phyloP scores from a whole-genome alignment of 2,113 vertebrate species.

The Pteropus alecto region DNA sequence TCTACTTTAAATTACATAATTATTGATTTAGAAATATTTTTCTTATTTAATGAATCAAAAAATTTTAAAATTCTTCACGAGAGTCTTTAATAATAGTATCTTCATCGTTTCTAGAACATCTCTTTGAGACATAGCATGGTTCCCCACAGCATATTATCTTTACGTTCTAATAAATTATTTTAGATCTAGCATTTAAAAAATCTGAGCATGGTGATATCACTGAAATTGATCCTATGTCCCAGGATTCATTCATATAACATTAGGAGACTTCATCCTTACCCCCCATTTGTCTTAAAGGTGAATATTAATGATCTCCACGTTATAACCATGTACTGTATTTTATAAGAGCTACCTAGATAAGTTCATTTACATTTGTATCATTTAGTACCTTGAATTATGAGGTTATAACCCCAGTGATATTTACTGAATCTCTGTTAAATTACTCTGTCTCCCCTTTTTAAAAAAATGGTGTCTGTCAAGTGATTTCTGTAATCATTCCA shows the following conservation, averaged over 20 bases:
- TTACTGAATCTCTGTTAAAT: background rate
- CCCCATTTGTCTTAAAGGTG: background rate
- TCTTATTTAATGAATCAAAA: background rate
- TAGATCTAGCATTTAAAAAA: conserved; percentile 27
- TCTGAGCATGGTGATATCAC: background rate
- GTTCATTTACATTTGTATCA: background rate
- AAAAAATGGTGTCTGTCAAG: background rate
- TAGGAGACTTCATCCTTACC: background rate
- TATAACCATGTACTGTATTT: background rate
- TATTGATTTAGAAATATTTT: conserved; percentile 27
- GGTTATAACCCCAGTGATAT: background rate
- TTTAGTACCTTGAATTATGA: background rate
- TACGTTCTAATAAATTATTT: background rate
- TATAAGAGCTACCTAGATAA: background rate
- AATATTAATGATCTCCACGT: background rate
- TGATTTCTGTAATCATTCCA: conserved; percentile 48
- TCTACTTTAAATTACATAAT: background rate
- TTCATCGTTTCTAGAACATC: background rate
- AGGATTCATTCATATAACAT: background rate
- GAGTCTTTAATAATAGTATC: background rate
- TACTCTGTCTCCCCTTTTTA: background rate
- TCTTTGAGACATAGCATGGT: background rate
- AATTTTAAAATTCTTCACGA: background rate
- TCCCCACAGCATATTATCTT: background rate
- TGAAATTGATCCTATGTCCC: background rate